Base-by-base conservation (phyloP, 92 coral and sea anemone species). In the Micromussa lordhowensis region DNA sequence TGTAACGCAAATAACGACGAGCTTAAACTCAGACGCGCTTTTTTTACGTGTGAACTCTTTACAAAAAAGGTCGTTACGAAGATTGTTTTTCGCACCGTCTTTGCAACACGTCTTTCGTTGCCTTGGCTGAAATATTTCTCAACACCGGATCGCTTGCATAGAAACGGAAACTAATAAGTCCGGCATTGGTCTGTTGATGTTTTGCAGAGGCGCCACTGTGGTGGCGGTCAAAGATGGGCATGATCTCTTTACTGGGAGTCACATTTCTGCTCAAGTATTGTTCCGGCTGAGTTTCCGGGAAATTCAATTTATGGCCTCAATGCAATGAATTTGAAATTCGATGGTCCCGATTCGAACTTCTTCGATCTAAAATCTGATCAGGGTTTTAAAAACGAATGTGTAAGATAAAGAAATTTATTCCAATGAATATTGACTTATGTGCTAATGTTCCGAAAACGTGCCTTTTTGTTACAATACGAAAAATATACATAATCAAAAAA, bases 251-350 rank as follows among this genome's bases (percentile, higher is more conserved):
- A 19, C 77, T 4, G 0, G 68, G 82, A 86, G 82, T 85, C 82
- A 15, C 72, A 76, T 77, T 77, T 86, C 82, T 86, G 7, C 49
- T 77, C n/a, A 29, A 68, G 36, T 66, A 30, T 86, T 64, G 83
- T 86, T 77, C 89, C 89, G 89, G 89, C 51, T 22, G 22, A 77
- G 75, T n/a, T 86, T 86, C 89, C 89, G 89, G 89, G 32, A 77
- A 64, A 86, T 77, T 48, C 34, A 86, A 76, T 59, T 85, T 77
- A 59, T 51, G 49, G 18, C 75, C 49, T 26, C 48, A 48, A 86
- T 9, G 35, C 78, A 28, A 59, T 63, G 32, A 71, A 73, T 18
- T 18, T 21, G 8, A 34, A 73, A 73, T 35, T 73, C 40, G 36
- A 71, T 59, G n/a, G 66, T 22, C 21, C 36, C 63, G 54, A 53